These are phyloP conservation scores for Mythimna impura DNA, from an alignment of 2,888 invertebrate genomes.

Conservation along the genomic window DNA sequence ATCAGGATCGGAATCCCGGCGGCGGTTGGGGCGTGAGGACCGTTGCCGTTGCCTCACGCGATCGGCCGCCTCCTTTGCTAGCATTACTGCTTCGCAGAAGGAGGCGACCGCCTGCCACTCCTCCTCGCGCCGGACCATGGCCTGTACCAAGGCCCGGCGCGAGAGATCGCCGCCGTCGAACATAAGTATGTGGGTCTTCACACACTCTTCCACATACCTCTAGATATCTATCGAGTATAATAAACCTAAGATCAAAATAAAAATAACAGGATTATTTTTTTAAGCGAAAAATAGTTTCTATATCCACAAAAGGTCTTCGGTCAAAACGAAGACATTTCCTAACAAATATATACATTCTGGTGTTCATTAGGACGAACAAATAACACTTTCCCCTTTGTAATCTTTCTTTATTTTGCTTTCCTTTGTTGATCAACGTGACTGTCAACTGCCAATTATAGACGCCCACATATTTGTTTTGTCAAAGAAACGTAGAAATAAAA, in stretches of 20 bases:
- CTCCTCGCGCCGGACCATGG: no score
- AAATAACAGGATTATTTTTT: background rate
- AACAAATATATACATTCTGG: background rate
- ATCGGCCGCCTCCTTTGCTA: no score
- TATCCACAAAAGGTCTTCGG: background rate
- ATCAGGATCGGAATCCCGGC: no score
- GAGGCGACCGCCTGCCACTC: no score
- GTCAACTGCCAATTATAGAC: background rate
- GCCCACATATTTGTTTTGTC: slow-evolving; percentile 2
- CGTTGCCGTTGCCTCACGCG: no score
- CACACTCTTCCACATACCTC: no score
- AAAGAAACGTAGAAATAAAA: background rate
- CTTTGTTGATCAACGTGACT: slow-evolving; percentile 19
- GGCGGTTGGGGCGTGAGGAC: no score
- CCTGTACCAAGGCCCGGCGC: no score
- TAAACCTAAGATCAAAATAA: background rate
- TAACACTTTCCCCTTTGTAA: background rate
- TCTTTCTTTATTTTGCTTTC: slow-evolving; percentile 17
- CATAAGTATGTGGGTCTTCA: no score
- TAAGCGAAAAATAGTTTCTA: background rate
- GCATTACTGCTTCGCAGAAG: no score
- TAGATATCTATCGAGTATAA: no score
- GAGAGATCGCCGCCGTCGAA: no score
- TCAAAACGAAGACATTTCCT: background rate
- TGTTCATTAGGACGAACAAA: slow-evolving; percentile 5